Base-by-base conservation (phyloP, 1,140 invertebrate genomes). In the Polypedilum pembai region DNA sequence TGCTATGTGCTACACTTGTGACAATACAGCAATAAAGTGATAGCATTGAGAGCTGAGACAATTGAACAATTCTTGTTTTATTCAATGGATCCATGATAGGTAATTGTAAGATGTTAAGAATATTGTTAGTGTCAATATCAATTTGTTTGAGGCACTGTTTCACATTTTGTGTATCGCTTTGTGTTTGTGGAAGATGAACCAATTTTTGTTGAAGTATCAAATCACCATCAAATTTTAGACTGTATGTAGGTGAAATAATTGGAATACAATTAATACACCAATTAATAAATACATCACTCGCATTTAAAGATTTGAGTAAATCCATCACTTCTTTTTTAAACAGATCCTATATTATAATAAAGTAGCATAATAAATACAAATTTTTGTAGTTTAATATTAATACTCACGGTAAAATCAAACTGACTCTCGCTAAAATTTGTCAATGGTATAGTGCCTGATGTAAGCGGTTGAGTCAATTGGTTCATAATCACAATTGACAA, bases 41-140 rank as follows among this genome's bases (percentile, higher is more conserved):
- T 78, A 86, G 91, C 85, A 88, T 91, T 77, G 86, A 92, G 10
- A 92, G 80, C n/a, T 86, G 82, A 0, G 88, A 91, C 33, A 97
- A 84, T 79, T 93, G 92, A 65, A 91, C 87, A 73, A 97, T 86
- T 78, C 94, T 89, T 3, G 87, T 87, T 0, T 90, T 85, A 5
- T 91, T 94, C 72, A 97, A 84, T 0, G 94, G 94, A 82, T 97
- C 94, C 24, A 96, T 81, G 74, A 95, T 88, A 1, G 94, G 94
- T 74, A 97, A 82, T 15, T 91, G 91, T 75, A 96, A 85, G 1
- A 93, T 92, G 77, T 90, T 89, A 78, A 89, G 91, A 45, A 94
- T 89, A 72, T 95, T 89, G 69, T 89, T 90, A 65, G 96, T 89
- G 79, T 97, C 95, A 76, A 90, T 90, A 21, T 94, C 86, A 40